Percentiles rank a stretch among this genome's conserved stretches.
phyloP scores from a whole-genome alignment of 37 sponge, comb jelly and placozoan species.

The Corticium candelabrum region DNA sequence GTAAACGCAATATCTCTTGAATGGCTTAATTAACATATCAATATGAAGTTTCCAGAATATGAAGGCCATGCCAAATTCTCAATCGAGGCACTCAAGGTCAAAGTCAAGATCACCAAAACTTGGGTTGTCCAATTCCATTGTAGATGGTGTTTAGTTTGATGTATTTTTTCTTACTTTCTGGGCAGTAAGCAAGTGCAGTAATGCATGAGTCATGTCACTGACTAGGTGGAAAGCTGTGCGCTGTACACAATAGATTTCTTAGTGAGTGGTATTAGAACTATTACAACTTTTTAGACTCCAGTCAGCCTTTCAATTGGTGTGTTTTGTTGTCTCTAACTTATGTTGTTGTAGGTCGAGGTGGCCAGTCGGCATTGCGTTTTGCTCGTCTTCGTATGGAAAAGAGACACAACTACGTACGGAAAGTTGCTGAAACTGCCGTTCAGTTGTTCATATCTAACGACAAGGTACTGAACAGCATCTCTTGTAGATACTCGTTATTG shows the following conservation, averaged over 20 bases:
- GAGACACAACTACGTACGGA: constrained; percentile 93
- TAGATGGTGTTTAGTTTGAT: background rate
- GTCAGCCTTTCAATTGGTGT: background rate
- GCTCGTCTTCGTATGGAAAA: constrained; percentile 95
- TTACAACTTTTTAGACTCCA: too few relatives aligned
- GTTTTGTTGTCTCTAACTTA: background rate
- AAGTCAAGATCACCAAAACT: too few relatives aligned
- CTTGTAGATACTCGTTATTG: background rate
- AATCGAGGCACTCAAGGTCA: too few relatives aligned
- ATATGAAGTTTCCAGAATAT: too few relatives aligned
- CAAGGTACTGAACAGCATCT: constrained; percentile 17
- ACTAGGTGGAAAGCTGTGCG: too few relatives aligned
- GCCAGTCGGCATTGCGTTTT: constrained; percentile 97
- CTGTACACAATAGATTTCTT: too few relatives aligned
- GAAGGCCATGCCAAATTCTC: too few relatives aligned
- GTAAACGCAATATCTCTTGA: too few relatives aligned
- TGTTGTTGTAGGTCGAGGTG: constrained; percentile 43
- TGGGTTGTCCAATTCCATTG: too few relatives aligned
- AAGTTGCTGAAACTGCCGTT: constrained; percentile 95
- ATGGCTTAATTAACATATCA: too few relatives aligned
- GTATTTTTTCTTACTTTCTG: background rate
- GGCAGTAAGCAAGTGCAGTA: background rate
- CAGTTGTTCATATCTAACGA: constrained; percentile 87
- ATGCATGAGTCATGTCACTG: too few relatives aligned
- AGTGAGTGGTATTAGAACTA: too few relatives aligned